A percentile compares a stretch with the other conserved stretches of the same genome.
These are phyloP conservation scores for Pica pica DNA, from an alignment of 2,113 vertebrate genomes.

Conservation along the genomic window DNA sequence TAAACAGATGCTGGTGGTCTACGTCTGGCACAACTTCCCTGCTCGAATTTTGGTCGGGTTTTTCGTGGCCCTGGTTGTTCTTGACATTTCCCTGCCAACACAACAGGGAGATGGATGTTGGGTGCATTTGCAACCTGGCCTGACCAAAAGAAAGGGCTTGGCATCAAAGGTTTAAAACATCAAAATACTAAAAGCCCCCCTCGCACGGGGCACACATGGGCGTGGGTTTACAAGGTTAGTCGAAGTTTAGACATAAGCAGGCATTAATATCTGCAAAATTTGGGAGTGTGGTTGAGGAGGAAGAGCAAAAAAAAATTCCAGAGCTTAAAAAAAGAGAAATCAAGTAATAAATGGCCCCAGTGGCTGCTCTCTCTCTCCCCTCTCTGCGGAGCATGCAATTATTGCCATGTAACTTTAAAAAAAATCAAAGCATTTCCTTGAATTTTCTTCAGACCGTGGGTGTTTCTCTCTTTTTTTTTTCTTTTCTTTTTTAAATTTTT, in stretches of 20 bases:
- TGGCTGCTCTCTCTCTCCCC: not conserved
- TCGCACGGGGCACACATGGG: not conserved
- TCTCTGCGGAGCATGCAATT: not conserved
- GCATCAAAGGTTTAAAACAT: not conserved
- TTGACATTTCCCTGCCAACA: not conserved
- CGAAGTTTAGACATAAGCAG: not conserved
- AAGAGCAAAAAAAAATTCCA: not conserved
- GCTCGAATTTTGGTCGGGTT: not conserved
- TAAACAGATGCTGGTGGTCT: conserved; percentile 51
- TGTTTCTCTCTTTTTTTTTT: not conserved
- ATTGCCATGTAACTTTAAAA: not conserved
- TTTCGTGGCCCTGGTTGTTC: accelerated
- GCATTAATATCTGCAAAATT: not conserved
- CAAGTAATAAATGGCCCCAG: not conserved
- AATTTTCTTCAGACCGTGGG: not conserved
- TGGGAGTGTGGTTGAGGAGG: not conserved
- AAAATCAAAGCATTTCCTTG: not conserved
- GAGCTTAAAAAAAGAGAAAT: not conserved
- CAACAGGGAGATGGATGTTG: not conserved
- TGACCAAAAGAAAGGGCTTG: not conserved
- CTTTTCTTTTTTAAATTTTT: no score
- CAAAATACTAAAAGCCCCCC: not conserved
- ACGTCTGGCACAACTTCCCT: not conserved
- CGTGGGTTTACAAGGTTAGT: not conserved
- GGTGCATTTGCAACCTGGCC: not conserved